phyloP scores from a whole-genome alignment of 2,113 vertebrate genomes.

The Reinhardtius hippoglossoides region DNA sequence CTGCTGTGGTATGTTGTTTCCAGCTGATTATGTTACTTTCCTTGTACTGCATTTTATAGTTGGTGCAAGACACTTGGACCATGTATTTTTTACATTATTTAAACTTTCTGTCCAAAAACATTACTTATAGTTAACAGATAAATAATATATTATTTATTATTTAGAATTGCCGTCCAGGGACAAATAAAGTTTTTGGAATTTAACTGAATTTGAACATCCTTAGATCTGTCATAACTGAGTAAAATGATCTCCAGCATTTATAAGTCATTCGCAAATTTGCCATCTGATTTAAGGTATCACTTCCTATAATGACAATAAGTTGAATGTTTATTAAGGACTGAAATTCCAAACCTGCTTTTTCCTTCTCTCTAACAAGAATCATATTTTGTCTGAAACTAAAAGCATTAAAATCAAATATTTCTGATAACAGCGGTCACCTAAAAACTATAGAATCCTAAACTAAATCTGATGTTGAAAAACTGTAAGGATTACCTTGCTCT shows the following conservation, averaged over 20 bases:
- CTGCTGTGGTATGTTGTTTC: neutral
- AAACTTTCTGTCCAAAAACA: neutral
- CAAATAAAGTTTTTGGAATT: too few species aligned
- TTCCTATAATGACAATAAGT: too few species aligned
- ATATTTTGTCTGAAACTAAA: neutral
- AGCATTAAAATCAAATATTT: neutral
- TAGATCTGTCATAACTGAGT: too few species aligned
- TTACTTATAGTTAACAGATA: neutral
- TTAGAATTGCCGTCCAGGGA: too few species aligned
- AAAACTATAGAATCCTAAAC: neutral
- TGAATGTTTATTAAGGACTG: too few species aligned
- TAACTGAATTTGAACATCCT: too few species aligned
- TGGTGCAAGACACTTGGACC: neutral
- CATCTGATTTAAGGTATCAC: too few species aligned
- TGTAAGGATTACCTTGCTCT: conserved; percentile 52
- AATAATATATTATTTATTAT: too few species aligned
- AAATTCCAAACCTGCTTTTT: too few species aligned
- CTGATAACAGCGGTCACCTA: neutral
- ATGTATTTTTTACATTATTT: neutral
- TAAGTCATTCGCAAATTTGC: too few species aligned
- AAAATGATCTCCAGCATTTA: too few species aligned
- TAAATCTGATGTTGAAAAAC: neutral
- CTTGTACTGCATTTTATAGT: neutral
- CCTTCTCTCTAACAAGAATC: too few species aligned
- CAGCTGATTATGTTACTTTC: neutral